Percentiles rank a stretch among this genome's conserved stretches.
These are phyloP conservation scores for Melikaiella ostensackeni DNA, from an alignment of 2,888 invertebrate species.

Conservation along the genomic window DNA sequence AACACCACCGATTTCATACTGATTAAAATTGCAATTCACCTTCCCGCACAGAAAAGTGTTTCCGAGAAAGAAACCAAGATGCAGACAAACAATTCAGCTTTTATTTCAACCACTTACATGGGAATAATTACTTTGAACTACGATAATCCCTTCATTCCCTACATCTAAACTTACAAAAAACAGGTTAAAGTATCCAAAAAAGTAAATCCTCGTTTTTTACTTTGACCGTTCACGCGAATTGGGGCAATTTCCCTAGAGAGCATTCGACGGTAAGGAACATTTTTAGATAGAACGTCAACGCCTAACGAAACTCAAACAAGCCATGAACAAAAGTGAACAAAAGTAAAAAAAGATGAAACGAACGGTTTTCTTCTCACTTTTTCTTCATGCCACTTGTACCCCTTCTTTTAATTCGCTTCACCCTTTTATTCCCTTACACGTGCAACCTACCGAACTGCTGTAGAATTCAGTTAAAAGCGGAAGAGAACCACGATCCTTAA, in stretches of 20 bases:
- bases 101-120: not conserved
- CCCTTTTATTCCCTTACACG: slow-evolving; percentile 21
- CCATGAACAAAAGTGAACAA: slow-evolving; percentile 21
- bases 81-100: not conserved
- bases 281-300: slow-evolving; percentile 10
- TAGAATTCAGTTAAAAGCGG: slow-evolving; percentile 54
- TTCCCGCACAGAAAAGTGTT: not conserved
- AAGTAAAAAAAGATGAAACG: slow-evolving; percentile 20
- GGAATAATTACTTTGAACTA: not conserved
- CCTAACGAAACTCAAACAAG: slow-evolving; percentile 10
- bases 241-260: slow-evolving; percentile 25
- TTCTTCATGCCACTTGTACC: slow-evolving; percentile 15
- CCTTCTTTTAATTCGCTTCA: slow-evolving; percentile 17
- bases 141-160: not conserved
- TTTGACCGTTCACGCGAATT: not conserved
- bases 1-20: slow-evolving; percentile 42
- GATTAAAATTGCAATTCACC: slow-evolving; percentile 64
- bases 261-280: not conserved
- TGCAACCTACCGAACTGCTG: slow-evolving; percentile 49
- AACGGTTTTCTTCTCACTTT: slow-evolving; percentile 26
- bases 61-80: not conserved
- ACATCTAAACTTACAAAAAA: not conserved
- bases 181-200: not conserved
- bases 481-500: slow-evolving; percentile 43
- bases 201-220: not conserved